Conservation (phyloP, 2,113 vertebrate genomes). For the Calidris pygmaea region DNA sequence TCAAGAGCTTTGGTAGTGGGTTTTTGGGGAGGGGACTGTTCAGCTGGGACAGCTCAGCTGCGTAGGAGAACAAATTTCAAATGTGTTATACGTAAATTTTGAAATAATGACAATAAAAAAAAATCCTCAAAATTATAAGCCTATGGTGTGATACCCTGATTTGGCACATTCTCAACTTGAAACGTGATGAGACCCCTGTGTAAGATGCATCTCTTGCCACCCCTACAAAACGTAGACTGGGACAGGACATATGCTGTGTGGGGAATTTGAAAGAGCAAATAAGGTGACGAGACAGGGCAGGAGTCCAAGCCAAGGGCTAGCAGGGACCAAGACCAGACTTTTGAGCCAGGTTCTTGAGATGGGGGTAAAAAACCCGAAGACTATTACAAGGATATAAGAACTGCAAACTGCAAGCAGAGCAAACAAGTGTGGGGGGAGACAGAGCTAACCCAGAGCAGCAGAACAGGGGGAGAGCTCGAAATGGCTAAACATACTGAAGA, state of each 20-base stretch:
- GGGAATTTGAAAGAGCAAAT: background rate
- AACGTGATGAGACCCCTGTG: accelerated
- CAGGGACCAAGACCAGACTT: background rate
- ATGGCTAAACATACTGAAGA: background rate
- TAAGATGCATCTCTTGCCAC: background rate
- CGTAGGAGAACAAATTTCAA: background rate
- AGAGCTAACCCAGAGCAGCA: background rate
- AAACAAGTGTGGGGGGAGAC: background rate
- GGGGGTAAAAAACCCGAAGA: accelerated
- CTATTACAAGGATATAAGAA: background rate
- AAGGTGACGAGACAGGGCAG: background rate
- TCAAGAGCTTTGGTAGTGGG: background rate
- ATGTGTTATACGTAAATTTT: background rate
- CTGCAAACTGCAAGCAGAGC: background rate
- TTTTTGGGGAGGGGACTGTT: background rate
- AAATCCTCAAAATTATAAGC: background rate
- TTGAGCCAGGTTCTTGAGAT: background rate
- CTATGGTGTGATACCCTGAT: background rate
- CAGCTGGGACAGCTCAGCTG: background rate
- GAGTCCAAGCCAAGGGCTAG: background rate
- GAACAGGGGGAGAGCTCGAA: background rate
- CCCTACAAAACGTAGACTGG: background rate
- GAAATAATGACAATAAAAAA: background rate
- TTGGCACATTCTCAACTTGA: background rate
- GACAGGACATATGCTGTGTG: background rate